Conservation (phyloP, 2,797 vertebrate genomes). For the Myripristis jacobus region DNA sequence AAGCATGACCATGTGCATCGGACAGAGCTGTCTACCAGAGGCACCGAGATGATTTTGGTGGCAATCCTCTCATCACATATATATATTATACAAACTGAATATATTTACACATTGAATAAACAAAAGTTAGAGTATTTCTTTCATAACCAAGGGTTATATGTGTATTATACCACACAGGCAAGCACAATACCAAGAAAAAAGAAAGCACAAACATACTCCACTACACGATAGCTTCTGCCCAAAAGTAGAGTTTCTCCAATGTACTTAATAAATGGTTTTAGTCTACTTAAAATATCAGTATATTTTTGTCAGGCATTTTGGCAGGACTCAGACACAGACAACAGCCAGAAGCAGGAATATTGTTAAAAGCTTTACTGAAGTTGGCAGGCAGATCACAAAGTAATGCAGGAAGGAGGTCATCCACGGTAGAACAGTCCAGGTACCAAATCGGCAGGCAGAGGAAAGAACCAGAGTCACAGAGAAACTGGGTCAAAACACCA, state of each 20-base stretch:
- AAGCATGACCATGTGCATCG: no score
- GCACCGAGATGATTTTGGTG: not conserved
- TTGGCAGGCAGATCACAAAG: no score
- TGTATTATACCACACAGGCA: constrained; percentile 3
- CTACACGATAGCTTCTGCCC: not conserved
- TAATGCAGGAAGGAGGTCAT: no score
- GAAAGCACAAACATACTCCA: not conserved
- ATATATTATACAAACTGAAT: no score
- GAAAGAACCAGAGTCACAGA: no score
- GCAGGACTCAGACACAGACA: no score
- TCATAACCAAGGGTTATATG: no score
- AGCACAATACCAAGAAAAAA: constrained; percentile 15
- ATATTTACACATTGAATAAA: not conserved
- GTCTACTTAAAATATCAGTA: constrained; percentile 30
- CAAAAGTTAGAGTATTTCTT: not conserved
- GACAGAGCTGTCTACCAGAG: not conserved
- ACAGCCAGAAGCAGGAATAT: no score
- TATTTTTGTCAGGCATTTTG: constrained; percentile 1
- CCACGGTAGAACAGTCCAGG: no score
- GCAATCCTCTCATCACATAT: not conserved
- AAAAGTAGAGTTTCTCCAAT: not conserved
- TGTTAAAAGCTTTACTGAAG: no score
- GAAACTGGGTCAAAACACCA: no score
- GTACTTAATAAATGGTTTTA: not conserved
- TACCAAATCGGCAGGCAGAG: no score